Conservation (phyloP, 2,888 invertebrate genomes). For the Melinopterus prodromus region DNA sequence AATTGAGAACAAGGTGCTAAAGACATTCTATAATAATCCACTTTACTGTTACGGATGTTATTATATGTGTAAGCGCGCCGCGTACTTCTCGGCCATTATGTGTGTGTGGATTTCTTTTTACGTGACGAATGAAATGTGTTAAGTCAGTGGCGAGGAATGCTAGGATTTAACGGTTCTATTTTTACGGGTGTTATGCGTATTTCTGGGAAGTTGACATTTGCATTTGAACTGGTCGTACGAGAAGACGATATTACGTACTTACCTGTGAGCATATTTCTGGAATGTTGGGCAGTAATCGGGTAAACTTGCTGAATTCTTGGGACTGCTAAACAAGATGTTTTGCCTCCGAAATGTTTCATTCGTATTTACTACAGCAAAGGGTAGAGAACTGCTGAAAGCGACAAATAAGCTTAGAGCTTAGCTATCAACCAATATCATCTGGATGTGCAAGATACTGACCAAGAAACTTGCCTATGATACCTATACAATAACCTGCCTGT, state of each 20-base stretch:
- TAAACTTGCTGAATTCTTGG: too few species aligned
- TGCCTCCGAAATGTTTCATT: too few species aligned
- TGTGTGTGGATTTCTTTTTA: background rate
- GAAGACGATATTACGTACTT: background rate
- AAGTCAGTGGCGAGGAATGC: background rate
- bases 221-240: background rate
- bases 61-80: background rate
- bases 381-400: too few species aligned
- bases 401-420: too few species aligned
- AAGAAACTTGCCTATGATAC: too few species aligned
- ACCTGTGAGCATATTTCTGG: too few species aligned
- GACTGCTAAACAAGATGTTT: too few species aligned
- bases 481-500: too few species aligned
- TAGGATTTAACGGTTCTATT: background rate
- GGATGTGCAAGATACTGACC: too few species aligned
- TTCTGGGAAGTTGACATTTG: background rate
- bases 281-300: too few species aligned
- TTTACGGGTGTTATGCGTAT: background rate
- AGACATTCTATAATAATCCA: constrained; percentile 10
- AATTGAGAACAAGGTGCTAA: constrained; percentile 36
- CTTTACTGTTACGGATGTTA: constrained; percentile 1
- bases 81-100: background rate
- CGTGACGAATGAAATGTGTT: background rate
- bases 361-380: too few species aligned
- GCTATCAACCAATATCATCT: too few species aligned